Percentiles rank a stretch among this genome's conserved stretches.
phyloP scores from a whole-genome alignment of 37 sponge, comb jelly and placozoan species.

The Aplysina aerophoba region DNA sequence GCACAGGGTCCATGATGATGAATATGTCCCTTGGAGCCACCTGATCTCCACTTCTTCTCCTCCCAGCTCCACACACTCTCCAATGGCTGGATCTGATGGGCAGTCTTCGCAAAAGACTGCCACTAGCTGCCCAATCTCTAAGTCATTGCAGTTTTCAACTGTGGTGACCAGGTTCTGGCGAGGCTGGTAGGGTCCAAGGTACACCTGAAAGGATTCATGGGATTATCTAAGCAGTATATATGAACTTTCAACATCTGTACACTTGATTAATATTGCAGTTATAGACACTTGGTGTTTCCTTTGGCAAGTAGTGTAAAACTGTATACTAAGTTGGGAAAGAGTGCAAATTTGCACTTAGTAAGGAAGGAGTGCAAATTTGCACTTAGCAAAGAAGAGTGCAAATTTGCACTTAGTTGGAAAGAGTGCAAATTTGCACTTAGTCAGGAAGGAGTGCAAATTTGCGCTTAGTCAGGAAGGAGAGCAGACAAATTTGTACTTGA shows the following conservation, averaged over 20 bases:
- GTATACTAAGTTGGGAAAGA: not conserved
- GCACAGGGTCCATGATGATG: conserved; percentile 29
- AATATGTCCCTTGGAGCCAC: conserved; percentile 61
- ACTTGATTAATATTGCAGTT: not conserved
- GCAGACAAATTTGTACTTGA: not conserved
- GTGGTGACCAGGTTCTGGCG: not conserved
- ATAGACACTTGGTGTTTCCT: not conserved
- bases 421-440: conserved; percentile 28
- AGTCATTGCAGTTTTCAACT: conserved; percentile 1
- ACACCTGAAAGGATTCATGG: conserved; percentile 28
- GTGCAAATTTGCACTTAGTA: conserved; percentile 21
- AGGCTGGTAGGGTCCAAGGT: conserved; percentile 50
- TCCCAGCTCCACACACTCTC: not conserved
- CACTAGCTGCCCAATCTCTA: conserved; percentile 42
- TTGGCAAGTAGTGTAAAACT: too few relatives aligned
- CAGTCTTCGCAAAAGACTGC: conserved; percentile 42
- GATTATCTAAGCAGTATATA: not conserved
- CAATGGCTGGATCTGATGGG: conserved; percentile 35
- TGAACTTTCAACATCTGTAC: not conserved
- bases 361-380: conserved; percentile 7
- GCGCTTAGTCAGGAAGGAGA: not conserved
- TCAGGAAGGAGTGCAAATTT: not conserved
- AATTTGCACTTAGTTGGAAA: not conserved
- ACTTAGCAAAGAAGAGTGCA: not conserved
- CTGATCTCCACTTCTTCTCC: conserved; percentile 17